Base-by-base conservation (phyloP, 2,888 invertebrate species). In the Thumatha senex region DNA sequence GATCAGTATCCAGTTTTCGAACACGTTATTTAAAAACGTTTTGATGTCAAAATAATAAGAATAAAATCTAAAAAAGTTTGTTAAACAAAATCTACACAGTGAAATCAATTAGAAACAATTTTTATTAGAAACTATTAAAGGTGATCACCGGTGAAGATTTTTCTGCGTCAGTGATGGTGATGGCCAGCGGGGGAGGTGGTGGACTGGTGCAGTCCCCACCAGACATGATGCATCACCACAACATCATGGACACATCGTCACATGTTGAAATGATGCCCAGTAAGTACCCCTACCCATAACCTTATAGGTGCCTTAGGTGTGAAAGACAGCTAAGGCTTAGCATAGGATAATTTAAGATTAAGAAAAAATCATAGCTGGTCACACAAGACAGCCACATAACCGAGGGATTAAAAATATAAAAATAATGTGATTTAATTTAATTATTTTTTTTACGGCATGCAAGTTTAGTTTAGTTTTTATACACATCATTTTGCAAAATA, bases 141-240 rank as follows among this genome's bases (percentile, higher is more conserved):
- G 70, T 75, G 74, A 69, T 72, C 70, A 70, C 70, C 71, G 65
- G 76, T 71, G 74, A 72, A 54, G 70, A 73, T 13, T 58, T 69
- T 34, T 39, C 59, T 38, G 44, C 69, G 62, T 77, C 82, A 84
- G 89, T 78, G 80, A 91, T 91, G 90, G 91, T 91, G 82, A 91
- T 91, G 91, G 91, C 91, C 73, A 89, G 87, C 71, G 86, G 88
- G 9, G 86, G 86, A 40, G 89, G 89, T 85, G 90, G 91, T 67
- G 91, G 89, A 72, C 90, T 91, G 80, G 89, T 91, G 62, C 90
- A 91, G 89, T 90, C 91, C 88, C 91, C 91, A 86, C 90, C 91
- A 50, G 91, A 90, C 56, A 89, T 91, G 91, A 76, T 91, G 78
- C 91, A 89, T 77, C 90, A 90, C 57, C 90, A 90, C 75, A 87